These are phyloP conservation scores for Megaleporinus macrocephalus DNA, from an alignment of 2,113 vertebrate genomes.

Conservation along the genomic window DNA sequence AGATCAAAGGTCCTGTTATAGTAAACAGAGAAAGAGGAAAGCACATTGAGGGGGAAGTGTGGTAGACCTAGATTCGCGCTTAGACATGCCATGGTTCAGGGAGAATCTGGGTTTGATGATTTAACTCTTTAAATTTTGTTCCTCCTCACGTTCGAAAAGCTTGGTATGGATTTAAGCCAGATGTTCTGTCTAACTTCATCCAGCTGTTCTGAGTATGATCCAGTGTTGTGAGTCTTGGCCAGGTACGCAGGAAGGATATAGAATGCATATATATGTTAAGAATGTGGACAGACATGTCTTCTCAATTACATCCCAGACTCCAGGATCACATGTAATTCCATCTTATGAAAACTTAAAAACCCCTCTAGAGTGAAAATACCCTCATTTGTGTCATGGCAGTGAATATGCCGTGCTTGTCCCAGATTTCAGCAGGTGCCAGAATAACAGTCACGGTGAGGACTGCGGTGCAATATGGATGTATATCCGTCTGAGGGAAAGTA, in stretches of 20 bases:
- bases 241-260: conserved; percentile 66
- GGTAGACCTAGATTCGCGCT: neutral
- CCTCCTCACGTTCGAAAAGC: conserved; percentile 57
- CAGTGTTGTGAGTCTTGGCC: conserved; percentile 50
- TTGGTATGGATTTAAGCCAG: conserved; percentile 65
- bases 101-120: conserved; percentile 16
- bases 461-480: neutral
- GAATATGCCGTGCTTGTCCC: neutral
- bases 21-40: neutral
- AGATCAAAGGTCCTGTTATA: neutral
- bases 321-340: neutral
- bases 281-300: neutral
- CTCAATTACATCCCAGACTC: neutral
- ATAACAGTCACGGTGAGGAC: neutral
- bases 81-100: neutral
- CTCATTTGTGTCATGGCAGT: neutral
- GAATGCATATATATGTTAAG: conserved; percentile 11
- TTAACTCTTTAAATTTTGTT: conserved; percentile 58
- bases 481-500: neutral
- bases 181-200: conserved; percentile 64
- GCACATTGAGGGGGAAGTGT: neutral
- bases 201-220: conserved; percentile 63
- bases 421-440: neutral
- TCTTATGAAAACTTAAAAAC: neutral
- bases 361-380: neutral